phyloP scores from a whole-genome alignment of 2,888 invertebrate genomes.

The Drosophila mimetica region DNA sequence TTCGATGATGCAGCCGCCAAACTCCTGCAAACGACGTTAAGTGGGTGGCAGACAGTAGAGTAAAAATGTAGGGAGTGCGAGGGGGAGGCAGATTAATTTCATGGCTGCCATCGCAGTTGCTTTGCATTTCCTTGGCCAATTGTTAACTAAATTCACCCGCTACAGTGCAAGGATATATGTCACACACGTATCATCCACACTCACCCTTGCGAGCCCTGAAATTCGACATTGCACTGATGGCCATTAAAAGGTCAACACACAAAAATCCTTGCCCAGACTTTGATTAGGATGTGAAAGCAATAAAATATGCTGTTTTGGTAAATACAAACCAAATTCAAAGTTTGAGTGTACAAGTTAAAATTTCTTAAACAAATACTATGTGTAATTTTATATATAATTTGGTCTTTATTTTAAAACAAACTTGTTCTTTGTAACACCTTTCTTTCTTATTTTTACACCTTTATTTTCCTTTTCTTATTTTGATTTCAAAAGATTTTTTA shows the following conservation, averaged over 20 bases:
- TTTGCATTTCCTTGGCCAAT: constrained; percentile 39
- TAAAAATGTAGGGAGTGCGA: background rate
- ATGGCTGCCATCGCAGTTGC: constrained; percentile 48
- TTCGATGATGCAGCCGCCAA: constrained; percentile 32
- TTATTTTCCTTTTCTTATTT: no score
- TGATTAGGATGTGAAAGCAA: background rate
- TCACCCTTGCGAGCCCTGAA: constrained; percentile 13
- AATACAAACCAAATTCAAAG: no score
- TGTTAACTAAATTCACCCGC: constrained; percentile 13
- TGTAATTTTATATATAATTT: no score
- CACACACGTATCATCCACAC: constrained; percentile 41
- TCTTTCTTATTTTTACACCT: no score
- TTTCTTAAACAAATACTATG: no score
- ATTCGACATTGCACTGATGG: constrained; percentile 31
- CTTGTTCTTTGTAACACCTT: no score
- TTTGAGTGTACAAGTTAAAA: no score
- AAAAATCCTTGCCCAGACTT: constrained; percentile 21
- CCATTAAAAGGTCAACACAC: constrained; percentile 31
- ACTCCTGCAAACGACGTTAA: constrained; percentile 68
- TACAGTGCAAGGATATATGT: constrained; percentile 25
- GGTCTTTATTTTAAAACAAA: no score
- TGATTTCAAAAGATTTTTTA: no score
- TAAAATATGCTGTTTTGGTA: no score
- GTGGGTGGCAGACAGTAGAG: constrained; percentile 28
- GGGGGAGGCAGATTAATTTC: constrained; percentile 50